Base-by-base conservation (phyloP, 2,888 invertebrate genomes). In the Andricus quercusramuli region DNA sequence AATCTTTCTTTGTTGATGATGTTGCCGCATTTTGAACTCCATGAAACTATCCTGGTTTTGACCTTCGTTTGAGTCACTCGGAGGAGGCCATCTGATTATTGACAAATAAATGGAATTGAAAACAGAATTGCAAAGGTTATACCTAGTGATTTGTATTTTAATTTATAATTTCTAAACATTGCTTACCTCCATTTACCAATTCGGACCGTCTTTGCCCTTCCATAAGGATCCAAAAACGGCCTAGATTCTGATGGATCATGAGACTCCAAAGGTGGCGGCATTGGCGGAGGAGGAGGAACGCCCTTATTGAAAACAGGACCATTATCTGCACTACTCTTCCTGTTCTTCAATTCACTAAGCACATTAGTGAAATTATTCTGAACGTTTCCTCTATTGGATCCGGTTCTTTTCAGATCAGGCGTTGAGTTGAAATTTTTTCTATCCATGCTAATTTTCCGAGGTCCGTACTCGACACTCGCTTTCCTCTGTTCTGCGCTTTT, bases 121-220 rank as follows among this genome's bases (percentile, higher is more conserved):
- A 66, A 3, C n/a, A 66, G 20, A 41, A 64, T 77, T 77, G 9
- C n/a, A 32, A 62, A 64, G 22, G 17, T 32, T 64, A 3, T 20
- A 17, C n/a, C 9, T 5, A 17, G 37, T 0, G 9, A 47, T 41
- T 70, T 68, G 2, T 66, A 22, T 37, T 37, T 59, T 0, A 47
- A 17, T 70, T 17, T 64, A 29, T 37, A 37, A 62, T 22, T 17
- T 64, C 32, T 0, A n/a, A 25, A 64, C n/a, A 62, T n/a, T 56
- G 32, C 37, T 84, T 80, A 90, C 91, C 97, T 94, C 98, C 98
- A 98, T 93, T 98, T 98, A 2, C 98, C 99, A 79, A 99, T 98
- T 47, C 98, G 94, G 0, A 99, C 98, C 0, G 98, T 99, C 90
- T 98, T 98, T 0, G 98, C 98, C 41, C 98, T 94, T 0, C 98